phyloP scores from a whole-genome alignment of 1,140 invertebrate species.

The Triops longicaudatus region DNA sequence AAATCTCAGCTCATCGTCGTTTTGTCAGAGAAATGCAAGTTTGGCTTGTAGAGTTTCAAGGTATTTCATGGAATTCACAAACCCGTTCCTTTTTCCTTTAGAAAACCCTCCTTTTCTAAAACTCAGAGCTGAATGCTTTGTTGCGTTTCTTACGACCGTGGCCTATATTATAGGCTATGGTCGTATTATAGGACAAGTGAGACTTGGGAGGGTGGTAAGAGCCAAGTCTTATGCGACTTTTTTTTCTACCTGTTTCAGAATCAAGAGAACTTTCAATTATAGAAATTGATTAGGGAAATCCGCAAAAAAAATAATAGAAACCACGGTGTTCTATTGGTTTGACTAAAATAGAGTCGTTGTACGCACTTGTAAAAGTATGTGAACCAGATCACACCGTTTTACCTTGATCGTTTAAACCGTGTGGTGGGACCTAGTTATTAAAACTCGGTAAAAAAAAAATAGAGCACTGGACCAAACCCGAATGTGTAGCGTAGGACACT shows the following conservation, averaged over 20 bases:
- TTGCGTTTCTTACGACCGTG: not conserved
- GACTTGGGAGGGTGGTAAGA: not conserved
- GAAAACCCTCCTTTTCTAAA: not conserved
- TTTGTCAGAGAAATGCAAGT: too few species aligned
- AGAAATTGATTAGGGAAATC: too few species aligned
- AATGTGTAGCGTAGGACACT: slow-evolving; percentile 6
- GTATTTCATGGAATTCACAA: not conserved
- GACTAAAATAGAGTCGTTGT: too few species aligned
- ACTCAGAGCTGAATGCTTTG: not conserved
- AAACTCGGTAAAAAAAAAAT: not conserved
- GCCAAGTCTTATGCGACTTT: not conserved
- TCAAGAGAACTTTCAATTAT: too few species aligned
- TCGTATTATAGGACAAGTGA: not conserved
- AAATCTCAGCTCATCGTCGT: too few species aligned
- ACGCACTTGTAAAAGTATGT: too few species aligned
- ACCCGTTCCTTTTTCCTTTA: not conserved
- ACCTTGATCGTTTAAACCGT: not conserved
- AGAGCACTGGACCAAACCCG: not conserved
- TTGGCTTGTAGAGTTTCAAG: too few species aligned
- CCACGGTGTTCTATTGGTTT: too few species aligned
- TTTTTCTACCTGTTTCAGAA: not conserved
- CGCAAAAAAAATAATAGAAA: too few species aligned
- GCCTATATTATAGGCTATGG: too few species aligned
- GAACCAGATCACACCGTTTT: not conserved
- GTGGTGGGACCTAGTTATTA: not conserved